phyloP scores from a whole-genome alignment of 2,797 vertebrate genomes.

The Sylvia borin region DNA sequence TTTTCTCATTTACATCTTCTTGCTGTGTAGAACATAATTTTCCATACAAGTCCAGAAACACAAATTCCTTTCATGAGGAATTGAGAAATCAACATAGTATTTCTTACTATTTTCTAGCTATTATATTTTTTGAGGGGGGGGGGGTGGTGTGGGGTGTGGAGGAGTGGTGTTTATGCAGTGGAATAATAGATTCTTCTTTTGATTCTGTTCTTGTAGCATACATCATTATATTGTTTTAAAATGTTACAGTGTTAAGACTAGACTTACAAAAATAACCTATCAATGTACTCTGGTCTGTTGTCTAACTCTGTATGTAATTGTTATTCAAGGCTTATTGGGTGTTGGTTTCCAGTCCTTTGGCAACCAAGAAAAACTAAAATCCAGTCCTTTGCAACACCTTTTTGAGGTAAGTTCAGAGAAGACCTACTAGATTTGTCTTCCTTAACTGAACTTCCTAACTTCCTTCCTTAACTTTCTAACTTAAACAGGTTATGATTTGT shows the following conservation, averaged over 20 bases:
- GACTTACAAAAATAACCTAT: neutral
- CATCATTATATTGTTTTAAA: neutral
- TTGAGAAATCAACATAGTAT: neutral
- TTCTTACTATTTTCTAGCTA: neutral
- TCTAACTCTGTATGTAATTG: constrained; percentile 11
- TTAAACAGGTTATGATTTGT: neutral
- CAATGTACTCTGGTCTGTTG: neutral
- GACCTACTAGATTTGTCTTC: neutral
- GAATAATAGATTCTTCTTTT: neutral
- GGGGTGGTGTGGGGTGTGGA: no score
- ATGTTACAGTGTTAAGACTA: neutral
- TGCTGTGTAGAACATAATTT: neutral
- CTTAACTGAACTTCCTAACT: no score
- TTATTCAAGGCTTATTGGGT: constrained; percentile 87
- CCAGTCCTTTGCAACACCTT: constrained; percentile 92
- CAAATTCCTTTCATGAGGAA: neutral
- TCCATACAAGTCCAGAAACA: neutral
- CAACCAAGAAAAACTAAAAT: constrained; percentile 84
- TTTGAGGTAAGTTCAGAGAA: constrained; percentile 86
- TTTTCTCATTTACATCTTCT: neutral
- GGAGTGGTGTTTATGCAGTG: neutral
- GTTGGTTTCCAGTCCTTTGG: constrained; percentile 89
- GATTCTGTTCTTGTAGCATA: neutral
- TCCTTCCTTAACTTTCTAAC: no score
- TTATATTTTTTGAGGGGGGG: no score